These are phyloP conservation scores for Ditylenchus dipsaci DNA, from an alignment of 1,140 invertebrate species.

Conservation along the genomic window DNA sequence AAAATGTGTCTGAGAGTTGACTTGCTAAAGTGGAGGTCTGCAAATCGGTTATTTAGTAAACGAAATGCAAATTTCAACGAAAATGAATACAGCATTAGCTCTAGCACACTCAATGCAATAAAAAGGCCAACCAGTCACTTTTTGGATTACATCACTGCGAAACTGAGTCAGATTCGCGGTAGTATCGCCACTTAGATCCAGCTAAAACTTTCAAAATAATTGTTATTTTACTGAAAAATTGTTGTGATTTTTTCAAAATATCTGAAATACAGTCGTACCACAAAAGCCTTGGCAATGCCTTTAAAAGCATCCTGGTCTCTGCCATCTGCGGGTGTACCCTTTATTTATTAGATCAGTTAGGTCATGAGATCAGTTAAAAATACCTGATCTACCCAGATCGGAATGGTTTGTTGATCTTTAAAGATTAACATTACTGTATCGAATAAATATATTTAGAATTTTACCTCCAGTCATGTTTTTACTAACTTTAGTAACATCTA, in stretches of 20 bases:
- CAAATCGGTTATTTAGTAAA: slow-evolving; percentile 8
- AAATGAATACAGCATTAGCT: slow-evolving; percentile 1
- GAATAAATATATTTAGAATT: too few relatives aligned
- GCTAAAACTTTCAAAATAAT: not conserved
- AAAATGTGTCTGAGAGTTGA: slow-evolving; percentile 27
- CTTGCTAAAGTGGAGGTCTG: slow-evolving; percentile 28
- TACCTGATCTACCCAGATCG: not conserved
- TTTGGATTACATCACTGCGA: slow-evolving; percentile 4
- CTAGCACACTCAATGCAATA: slow-evolving; percentile 27
- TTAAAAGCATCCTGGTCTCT: slow-evolving; percentile 2
- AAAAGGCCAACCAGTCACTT: slow-evolving; percentile 38
- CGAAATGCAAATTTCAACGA: not conserved
- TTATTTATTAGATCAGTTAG: too few relatives aligned
- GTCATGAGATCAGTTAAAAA: too few relatives aligned
- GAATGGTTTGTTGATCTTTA: not conserved
- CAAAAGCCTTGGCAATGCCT: not conserved
- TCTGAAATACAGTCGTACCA: not conserved
- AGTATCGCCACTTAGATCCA: slow-evolving; percentile 4
- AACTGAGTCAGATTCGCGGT: not conserved
- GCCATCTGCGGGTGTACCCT: not conserved
- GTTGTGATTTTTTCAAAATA: not conserved
- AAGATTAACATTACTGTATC: too few relatives aligned
- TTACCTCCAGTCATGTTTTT: too few relatives aligned
- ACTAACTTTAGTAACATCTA: too few relatives aligned
- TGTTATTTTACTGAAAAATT: too few relatives aligned